A percentile compares a stretch with the other conserved stretches of the same genome.
Evolutionary conservation across 2,888 invertebrate species (phyloP).

Genomic region (Heliconius aoede): DNA sequence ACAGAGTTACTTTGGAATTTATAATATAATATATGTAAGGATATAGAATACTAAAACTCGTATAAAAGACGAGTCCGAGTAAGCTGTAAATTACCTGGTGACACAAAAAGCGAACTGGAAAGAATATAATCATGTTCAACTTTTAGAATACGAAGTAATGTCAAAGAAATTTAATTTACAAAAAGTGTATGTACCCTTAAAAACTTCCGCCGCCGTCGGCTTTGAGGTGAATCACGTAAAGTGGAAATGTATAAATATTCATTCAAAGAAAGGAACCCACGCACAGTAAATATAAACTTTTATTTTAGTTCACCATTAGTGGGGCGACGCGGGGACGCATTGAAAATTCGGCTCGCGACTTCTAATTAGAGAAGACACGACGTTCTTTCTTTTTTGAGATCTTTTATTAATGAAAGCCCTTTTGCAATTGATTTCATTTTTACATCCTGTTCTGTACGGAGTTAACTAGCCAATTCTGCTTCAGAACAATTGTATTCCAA

Average conservation of each 20-base stretch:
- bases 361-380: slow-evolving; percentile 78
- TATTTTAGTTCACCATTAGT: slow-evolving; percentile 76
- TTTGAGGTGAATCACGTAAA: slow-evolving; percentile 75
- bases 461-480: slow-evolving; percentile 37
- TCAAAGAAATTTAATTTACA: slow-evolving; percentile 65
- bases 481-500: slow-evolving; percentile 33
- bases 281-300: slow-evolving; percentile 82
- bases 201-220: slow-evolving; percentile 63
- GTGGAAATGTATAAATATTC: slow-evolving; percentile 79
- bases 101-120: slow-evolving; percentile 44
- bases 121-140: slow-evolving; percentile 55
- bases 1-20: too few relatives aligned
- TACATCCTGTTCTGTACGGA: slow-evolving; percentile 57
- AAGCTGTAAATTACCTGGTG: slow-evolving; percentile 42
- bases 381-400: slow-evolving; percentile 64
- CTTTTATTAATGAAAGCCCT: slow-evolving; percentile 76
- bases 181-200: slow-evolving; percentile 68
- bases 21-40: too few relatives aligned
- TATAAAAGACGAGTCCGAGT: slow-evolving; percentile 10
- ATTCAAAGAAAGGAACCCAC: slow-evolving; percentile 70
- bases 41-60: too few relatives aligned
- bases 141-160: slow-evolving; percentile 61
- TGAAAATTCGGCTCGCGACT: slow-evolving; percentile 80
- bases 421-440: slow-evolving; percentile 79
- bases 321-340: slow-evolving; percentile 67